phyloP scores from a whole-genome alignment of 2,888 invertebrate genomes.

The Athalia circularis region DNA sequence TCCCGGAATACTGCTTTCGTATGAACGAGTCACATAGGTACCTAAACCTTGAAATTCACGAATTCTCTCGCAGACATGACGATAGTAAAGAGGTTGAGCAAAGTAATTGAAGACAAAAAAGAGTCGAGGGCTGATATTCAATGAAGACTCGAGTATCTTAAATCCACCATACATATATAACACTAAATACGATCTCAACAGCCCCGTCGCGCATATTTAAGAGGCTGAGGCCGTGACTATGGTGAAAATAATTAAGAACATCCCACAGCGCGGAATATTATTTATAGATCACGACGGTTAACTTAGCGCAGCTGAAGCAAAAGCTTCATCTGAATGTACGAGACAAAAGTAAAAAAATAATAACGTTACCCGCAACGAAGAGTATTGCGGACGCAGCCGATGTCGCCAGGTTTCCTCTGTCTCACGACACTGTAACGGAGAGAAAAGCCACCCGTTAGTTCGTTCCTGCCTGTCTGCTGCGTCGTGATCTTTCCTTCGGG shows the following conservation, averaged over 20 bases:
- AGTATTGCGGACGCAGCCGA: slow-evolving; percentile 36
- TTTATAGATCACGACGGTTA: neutral
- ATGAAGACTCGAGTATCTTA: neutral
- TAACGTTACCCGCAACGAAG: neutral
- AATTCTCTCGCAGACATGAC: slow-evolving; percentile 16
- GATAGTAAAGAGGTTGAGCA: neutral
- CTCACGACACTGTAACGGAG: neutral
- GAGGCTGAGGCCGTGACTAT: too few species aligned
- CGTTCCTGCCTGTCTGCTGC: neutral
- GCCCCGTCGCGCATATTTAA: too few species aligned
- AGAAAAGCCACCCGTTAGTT: too few species aligned
- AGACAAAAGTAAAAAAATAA: neutral
- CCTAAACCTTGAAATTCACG: neutral
- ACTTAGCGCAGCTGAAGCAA: neutral
- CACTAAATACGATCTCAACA: too few species aligned
- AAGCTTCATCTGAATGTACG: neutral
- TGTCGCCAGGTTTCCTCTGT: slow-evolving; percentile 20
- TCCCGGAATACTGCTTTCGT: slow-evolving; percentile 30
- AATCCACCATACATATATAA: too few species aligned
- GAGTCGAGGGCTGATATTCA: neutral
- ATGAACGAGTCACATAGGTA: slow-evolving; percentile 27
- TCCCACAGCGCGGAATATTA: neutral
- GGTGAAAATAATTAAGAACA: too few species aligned
- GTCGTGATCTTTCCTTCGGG: slow-evolving; percentile 20
- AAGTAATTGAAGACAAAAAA: neutral